phyloP scores from a whole-genome alignment of 2,113 vertebrate species.

The Phrynosoma blainvillii region DNA sequence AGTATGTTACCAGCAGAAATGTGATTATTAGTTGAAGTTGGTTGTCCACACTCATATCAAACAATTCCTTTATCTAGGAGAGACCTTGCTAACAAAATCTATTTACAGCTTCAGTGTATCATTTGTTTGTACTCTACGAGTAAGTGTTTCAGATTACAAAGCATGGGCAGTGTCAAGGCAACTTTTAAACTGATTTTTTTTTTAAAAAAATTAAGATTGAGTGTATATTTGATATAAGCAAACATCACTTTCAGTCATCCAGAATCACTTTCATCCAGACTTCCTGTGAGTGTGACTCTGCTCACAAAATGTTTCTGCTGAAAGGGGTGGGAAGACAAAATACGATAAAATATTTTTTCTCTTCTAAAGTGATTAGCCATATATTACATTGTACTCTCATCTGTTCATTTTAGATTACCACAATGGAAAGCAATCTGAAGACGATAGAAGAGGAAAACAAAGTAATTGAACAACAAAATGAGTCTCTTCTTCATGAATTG shows the following conservation, averaged over 20 bases:
- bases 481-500: conserved; percentile 98
- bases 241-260: background rate
- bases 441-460: conserved; percentile 99
- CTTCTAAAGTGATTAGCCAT: conserved; percentile 48
- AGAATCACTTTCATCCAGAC: background rate
- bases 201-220: background rate
- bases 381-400: conserved; percentile 70
- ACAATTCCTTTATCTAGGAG: no score
- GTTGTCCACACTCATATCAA: no score
- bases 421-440: conserved; percentile 99
- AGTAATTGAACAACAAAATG: conserved; percentile 99
- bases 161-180: background rate
- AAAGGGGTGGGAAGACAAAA: background rate
- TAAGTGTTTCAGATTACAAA: background rate
- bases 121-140: no score
- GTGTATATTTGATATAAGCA: background rate
- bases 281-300: background rate
- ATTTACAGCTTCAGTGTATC: background rate
- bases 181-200: background rate
- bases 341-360: conserved; percentile 6
- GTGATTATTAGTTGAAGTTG: no score
- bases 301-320: background rate
- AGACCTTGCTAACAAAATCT: no score
- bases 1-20: no score
- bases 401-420: conserved; percentile 89